phyloP scores from a whole-genome alignment of 1,140 invertebrate genomes.

The Metaphire vulgaris region DNA sequence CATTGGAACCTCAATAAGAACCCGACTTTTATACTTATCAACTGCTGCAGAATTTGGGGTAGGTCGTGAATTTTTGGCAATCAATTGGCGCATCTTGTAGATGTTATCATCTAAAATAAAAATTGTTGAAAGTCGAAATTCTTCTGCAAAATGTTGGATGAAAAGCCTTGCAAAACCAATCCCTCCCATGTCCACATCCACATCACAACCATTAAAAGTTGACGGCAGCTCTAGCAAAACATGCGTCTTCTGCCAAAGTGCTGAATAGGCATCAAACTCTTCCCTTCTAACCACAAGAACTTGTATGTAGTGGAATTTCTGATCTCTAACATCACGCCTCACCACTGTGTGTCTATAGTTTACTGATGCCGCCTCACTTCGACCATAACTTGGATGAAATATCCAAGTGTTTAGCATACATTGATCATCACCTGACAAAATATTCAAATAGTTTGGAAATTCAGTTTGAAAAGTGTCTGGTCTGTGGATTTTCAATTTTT shows the following conservation, averaged over 20 bases:
- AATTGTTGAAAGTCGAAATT: background rate
- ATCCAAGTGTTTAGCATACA: background rate
- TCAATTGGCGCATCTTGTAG: background rate
- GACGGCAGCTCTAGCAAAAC: background rate
- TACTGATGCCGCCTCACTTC: background rate
- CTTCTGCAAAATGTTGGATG: background rate
- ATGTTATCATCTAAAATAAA: background rate
- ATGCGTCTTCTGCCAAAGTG: background rate
- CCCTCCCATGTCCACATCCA: background rate
- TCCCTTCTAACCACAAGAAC: background rate
- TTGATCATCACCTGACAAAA: background rate
- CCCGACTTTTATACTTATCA: background rate
- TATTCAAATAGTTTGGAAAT: background rate
- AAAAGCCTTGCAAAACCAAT: background rate
- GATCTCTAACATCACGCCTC: background rate
- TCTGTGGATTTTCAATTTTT: background rate
- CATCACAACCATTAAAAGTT: background rate
- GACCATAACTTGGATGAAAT: background rate
- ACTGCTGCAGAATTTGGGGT: background rate
- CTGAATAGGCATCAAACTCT: background rate
- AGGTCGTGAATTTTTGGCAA: background rate
- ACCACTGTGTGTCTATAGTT: background rate
- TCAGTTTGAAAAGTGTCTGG: background rate
- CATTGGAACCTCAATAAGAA: background rate
- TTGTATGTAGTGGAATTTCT: background rate